A percentile compares a stretch with the other conserved stretches of the same genome.
phyloP scores from a whole-genome alignment of 2,797 vertebrate species.

The Thunnus albacares region DNA sequence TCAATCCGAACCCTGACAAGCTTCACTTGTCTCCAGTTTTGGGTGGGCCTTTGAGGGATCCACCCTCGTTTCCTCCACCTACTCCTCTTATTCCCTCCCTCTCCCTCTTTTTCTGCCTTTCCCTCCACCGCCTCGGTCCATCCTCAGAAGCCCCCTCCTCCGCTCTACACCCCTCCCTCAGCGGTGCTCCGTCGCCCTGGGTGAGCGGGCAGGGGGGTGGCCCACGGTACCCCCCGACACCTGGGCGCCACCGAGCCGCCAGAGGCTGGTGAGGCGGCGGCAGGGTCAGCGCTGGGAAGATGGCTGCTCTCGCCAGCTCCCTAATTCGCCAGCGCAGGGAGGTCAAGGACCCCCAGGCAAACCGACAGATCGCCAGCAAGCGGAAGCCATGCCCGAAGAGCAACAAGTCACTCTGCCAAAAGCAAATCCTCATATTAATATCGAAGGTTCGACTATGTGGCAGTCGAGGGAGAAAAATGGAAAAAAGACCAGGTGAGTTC shows the following conservation, averaged over 20 bases:
- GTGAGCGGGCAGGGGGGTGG: conserved; percentile 83
- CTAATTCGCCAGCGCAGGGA: conserved; percentile 93
- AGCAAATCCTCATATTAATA: conserved; percentile 93
- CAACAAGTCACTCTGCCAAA: conserved; percentile 95
- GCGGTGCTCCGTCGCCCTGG: conserved; percentile 81
- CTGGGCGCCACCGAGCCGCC: conserved; percentile 75
- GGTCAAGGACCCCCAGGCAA: conserved; percentile 91
- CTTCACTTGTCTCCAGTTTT: neutral
- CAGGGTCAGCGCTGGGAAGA: conserved; percentile 81
- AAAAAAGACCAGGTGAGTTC: conserved; percentile 91
- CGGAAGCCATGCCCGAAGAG: conserved; percentile 92
- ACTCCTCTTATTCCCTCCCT: conserved; percentile 28
- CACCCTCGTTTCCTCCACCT: conserved; percentile 39
- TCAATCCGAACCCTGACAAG: conserved; percentile 18
- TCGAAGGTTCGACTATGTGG: conserved; percentile 94
- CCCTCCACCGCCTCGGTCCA: conserved; percentile 19
- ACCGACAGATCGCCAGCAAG: conserved; percentile 90
- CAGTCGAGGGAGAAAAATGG: conserved; percentile 87
- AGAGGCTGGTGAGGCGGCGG: conserved; percentile 72
- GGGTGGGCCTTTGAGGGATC: conserved; percentile 57
- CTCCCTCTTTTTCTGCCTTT: conserved; percentile 41
- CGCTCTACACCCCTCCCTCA: conserved; percentile 60
- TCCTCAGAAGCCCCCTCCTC: conserved; percentile 51
- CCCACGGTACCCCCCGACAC: conserved; percentile 83
- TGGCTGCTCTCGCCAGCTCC: conserved; percentile 94